Evolutionary conservation across 2,888 invertebrate species (phyloP), one percentile per base, ranked within the genome.

Genomic region (Orthosia incerta): DNA sequence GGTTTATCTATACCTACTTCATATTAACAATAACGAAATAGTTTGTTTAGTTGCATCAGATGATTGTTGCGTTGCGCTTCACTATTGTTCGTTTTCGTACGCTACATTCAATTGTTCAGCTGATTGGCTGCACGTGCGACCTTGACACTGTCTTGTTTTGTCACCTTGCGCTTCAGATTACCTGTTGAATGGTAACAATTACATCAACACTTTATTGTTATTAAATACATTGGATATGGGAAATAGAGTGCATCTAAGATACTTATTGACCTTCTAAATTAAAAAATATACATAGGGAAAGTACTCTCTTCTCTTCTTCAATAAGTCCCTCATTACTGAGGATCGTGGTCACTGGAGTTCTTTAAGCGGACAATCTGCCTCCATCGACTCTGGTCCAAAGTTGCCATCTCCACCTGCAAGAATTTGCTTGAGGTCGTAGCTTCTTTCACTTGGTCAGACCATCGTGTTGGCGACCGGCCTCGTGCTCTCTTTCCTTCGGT

Each of bases 131-230:
- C 26, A n/a, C 75, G 64, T 15, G 45, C 26, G 46, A 45, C 71
- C 79, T 79, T 83, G 71, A 64, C 59, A 59, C 48, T 64, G 51
- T 16, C n/a, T 31, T 57, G 51, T 78, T 31, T 48, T 76, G 48
- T 51, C 39, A 48, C 31, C 57, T 76, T 50, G n/a, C 74, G 20
- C 20, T 60, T 48, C 48, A 15, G 20, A 4, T 13, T 48, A 16
- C 9, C 39, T 39, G 7, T 7, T 39, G 39, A 39, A 39, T 39
- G 39, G 39, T 39, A 39, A 48, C 11, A 12, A 48, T 26, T 46
- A 20, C 18, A 48, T 55, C 20, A 12, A 20, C 48, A 23, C 48
- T 55, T 72, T 56, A 31, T 73, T 48, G 18, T 20, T 71, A 15
- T 16, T 31, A 48, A 15, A 69, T 18, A 11, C 16, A 48, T 70